Evolutionary conservation across 2,113 vertebrate genomes (phyloP).

Genomic region (Phylloscopus trochilus): DNA sequence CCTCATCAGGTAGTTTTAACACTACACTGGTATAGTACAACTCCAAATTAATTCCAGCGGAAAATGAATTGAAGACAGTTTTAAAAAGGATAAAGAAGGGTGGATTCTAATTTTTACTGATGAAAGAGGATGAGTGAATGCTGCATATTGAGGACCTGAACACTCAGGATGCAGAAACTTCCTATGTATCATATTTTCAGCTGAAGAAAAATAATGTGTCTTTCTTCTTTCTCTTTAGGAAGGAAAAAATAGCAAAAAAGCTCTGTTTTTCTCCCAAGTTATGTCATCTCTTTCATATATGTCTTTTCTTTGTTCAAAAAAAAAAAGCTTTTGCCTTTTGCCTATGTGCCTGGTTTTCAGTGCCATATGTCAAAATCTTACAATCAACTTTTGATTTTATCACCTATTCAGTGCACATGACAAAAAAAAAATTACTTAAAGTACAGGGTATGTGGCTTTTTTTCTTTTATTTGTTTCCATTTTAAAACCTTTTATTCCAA

Average conservation of each 20-base stretch:
- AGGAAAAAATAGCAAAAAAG: background rate
- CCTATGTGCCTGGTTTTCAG: background rate
- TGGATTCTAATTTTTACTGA: background rate
- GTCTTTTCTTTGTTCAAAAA: background rate
- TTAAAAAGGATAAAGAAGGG: background rate
- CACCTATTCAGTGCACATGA: constrained; percentile 21
- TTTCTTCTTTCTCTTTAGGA: background rate
- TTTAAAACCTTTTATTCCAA: constrained; percentile 18
- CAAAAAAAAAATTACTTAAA: constrained; percentile 27
- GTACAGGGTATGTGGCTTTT: background rate
- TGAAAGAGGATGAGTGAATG: background rate
- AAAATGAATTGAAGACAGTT: background rate
- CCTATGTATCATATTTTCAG: background rate
- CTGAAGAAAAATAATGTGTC: background rate
- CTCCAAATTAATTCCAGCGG: background rate
- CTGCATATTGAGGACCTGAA: background rate
- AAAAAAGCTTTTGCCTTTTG: background rate
- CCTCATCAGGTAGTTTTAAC: background rate
- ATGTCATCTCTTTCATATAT: background rate
- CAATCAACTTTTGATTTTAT: constrained; percentile 31
- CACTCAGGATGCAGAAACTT: background rate
- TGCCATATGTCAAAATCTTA: constrained; percentile 5
- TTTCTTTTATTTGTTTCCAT: background rate
- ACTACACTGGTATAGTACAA: background rate
- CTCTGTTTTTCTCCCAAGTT: background rate